Evolutionary conservation across 2,797 vertebrate genomes (phyloP), one percentile per base, ranked within the genome.

Genomic region (Xerus rutilus): DNA sequence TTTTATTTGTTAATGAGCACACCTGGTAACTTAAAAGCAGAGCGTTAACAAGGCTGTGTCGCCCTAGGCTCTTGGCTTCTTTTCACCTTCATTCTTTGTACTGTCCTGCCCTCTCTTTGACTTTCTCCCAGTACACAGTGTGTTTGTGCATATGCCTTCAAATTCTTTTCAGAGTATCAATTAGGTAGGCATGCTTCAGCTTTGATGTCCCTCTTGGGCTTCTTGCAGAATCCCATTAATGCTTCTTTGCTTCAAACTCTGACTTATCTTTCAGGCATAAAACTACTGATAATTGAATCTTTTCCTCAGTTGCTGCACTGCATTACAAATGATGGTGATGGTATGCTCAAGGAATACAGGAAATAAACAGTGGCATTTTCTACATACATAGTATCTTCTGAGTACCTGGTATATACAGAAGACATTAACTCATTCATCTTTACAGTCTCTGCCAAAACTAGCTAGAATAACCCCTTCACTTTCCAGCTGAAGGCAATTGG

Each of bases 231-330:
- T 77, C 35, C 74, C 23, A 74, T 91, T 86, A 64, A 54, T 77
- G 23, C 76, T 76, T 95, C 52, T 74, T 89, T 77, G 70, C 3
- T 7, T 93, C 25, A 49, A 65, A 62, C 39, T 85, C 32, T 57
- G 57, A 88, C 39, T 91, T 87, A 21, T 64, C n/a, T 87, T 70
- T 86, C 43, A 77, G 67, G 43, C 64, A 65, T 91, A 81, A 85
- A 92, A 64, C 49, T 78, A 39, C 57, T n/a, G 18, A 30, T 83
- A 82, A 69, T 62, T 86, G 74, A 74, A 70, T 20, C 13, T 91
- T 23, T 91, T 86, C 25, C 47, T 8, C 74, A n/a, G 64, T 85
- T 79, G 64, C 64, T 86, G n/a, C 52, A 64, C 47, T 86, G 65
- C 30, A 86, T 70, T 89, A 76, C 3, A 83, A 74, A 89, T 78